Evolutionary conservation across 2,888 invertebrate species (phyloP).

Genomic region (Tenthredo amoena): DNA sequence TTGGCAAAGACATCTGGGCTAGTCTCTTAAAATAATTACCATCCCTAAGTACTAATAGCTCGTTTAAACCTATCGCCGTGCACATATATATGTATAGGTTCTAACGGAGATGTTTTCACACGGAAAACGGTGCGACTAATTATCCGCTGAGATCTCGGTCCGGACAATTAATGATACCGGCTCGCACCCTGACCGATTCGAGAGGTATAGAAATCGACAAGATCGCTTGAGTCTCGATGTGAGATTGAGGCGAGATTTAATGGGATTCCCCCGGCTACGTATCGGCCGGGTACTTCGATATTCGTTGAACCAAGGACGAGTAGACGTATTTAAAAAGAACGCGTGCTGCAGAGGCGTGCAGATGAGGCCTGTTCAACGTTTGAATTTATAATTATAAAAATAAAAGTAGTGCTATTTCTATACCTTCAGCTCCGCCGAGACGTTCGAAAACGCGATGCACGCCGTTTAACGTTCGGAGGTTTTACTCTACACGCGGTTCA

Average conservation of each 20-base stretch:
- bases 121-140: too few relatives aligned
- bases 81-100: neutral
- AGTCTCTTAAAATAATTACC: slow-evolving; percentile 30
- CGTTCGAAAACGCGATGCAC: neutral
- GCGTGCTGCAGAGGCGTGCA: neutral
- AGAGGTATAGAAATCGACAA: neutral
- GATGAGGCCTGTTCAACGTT: slow-evolving; percentile 21
- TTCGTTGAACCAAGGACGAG: neutral
- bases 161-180: neutral
- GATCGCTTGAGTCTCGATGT: neutral
- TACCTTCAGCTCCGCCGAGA: neutral
- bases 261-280: neutral
- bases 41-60: slow-evolving; percentile 19
- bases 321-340: neutral
- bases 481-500: neutral
- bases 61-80: neutral
- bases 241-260: too few relatives aligned
- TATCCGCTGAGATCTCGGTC: neutral
- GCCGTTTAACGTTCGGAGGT: neutral
- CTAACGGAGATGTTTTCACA: too few relatives aligned
- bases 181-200: neutral
- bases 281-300: too few relatives aligned
- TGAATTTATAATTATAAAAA: slow-evolving; percentile 48
- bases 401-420: slow-evolving; percentile 6
- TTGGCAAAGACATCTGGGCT: slow-evolving; percentile 59